Evolutionary conservation across 2,888 invertebrate genomes (phyloP), one percentile per base, ranked within the genome.

Genomic region (Apantesis nais): DNA sequence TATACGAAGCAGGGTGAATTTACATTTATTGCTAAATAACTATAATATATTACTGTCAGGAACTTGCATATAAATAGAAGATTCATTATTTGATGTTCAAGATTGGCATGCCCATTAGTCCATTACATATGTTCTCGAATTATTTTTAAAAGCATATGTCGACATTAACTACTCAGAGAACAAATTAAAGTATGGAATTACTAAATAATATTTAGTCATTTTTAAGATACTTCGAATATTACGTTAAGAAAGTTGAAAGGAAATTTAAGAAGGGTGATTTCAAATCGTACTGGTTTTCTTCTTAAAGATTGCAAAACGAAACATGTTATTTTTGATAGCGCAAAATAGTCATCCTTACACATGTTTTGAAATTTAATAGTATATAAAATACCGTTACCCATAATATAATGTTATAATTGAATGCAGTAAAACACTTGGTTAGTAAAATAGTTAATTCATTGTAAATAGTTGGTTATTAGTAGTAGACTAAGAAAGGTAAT

Each of bases 111-210:
- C 67, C 52, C 22, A 58, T 25, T 39, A 37, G 16, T 52, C n/a
- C 52, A 58, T 58, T 41, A 25, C 37, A 58, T 61, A n/a, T 61
- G 19, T n/a, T 67, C 61, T 37, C 25, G 31, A 44, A 61, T 44
- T 67, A 60, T 29, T 58, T 66, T 63, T 63, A 48, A 68, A 62
- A 62, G 25, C 52, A 63, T 22, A 25, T 68, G 48, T 63, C 58
- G 4, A 25, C 31, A 63, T 39, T 41, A 39, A 25, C 3, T n/a
- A 55, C 5, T 63, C 11, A 39, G 25, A n/a, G 34, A 48, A 34
- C 44, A 25, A 44, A 68, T 68, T 63, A 63, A 68, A 68, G 55
- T 66, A 62, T 66, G 41, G 19, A 66, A 29, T 70, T 70, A 68
- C 68, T 68, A 60, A 62, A 71, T 48, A n/a, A 22, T 58, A 63